Conservation (phyloP, 2,797 vertebrate genomes). For the Merluccius polli region DNA sequence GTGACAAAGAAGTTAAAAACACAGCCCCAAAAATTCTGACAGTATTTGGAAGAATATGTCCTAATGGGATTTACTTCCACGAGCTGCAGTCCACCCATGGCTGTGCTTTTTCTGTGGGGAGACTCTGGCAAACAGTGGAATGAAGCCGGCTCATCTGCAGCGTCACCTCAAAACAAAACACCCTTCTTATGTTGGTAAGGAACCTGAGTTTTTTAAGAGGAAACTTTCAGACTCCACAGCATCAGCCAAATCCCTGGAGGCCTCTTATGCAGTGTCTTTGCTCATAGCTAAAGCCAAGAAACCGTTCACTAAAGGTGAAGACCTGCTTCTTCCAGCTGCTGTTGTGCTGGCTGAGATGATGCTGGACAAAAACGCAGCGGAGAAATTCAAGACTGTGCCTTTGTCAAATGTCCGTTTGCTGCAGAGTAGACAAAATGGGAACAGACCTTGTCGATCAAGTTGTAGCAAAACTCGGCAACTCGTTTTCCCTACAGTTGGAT, state of each 20-base stretch:
- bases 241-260: slow-evolving; percentile 24
- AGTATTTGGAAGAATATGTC: too few species aligned
- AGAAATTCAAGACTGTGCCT: slow-evolving; percentile 11
- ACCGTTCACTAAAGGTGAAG: slow-evolving; percentile 12
- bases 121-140: too few species aligned
- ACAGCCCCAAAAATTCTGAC: too few species aligned
- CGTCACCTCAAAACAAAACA: neutral
- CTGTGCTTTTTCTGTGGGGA: too few species aligned
- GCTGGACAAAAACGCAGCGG: too few species aligned
- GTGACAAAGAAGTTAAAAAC: too few species aligned
- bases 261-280: neutral
- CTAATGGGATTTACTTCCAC: too few species aligned
- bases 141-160: neutral
- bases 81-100: too few species aligned
- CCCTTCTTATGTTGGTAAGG: neutral
- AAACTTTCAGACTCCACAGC: neutral
- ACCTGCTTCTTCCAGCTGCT: slow-evolving; percentile 6
- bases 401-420: too few species aligned
- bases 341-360: slow-evolving; percentile 8
- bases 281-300: slow-evolving; percentile 18
- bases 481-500: neutral
- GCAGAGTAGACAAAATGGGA: too few species aligned
- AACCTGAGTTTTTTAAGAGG: neutral
- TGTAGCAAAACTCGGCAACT: too few species aligned
- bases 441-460: too few species aligned